A percentile compares a stretch with the other conserved stretches of the same genome.
Evolutionary conservation across 2,888 invertebrate genomes (phyloP).

Genomic region (Dexiosoma caninum): DNA sequence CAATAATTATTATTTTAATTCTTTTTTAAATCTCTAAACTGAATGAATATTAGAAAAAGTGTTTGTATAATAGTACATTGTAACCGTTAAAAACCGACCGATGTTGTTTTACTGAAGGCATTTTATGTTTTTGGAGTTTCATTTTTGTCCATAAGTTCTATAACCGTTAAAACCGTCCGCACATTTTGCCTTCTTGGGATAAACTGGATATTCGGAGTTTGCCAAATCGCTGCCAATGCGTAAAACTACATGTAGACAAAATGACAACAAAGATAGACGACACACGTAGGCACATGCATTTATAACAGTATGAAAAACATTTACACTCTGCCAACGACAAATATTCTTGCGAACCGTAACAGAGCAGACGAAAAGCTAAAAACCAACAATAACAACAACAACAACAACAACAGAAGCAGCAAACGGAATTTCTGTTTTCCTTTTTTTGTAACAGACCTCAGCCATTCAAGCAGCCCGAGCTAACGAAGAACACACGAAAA

Average conservation of each 20-base stretch:
- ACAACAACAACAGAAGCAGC: no score
- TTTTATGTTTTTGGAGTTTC: slow-evolving; percentile 7
- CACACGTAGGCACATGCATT: slow-evolving; percentile 16
- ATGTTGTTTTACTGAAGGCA: slow-evolving; percentile 15
- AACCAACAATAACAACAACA: slow-evolving; percentile 31
- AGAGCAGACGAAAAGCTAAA: slow-evolving; percentile 38
- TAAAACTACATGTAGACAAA: slow-evolving; percentile 48
- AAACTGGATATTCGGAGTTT: slow-evolving; percentile 76
- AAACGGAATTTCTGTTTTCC: slow-evolving; percentile 63
- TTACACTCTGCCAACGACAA: slow-evolving; percentile 20
- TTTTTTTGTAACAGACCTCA: slow-evolving; percentile 35
- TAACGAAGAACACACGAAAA: slow-evolving; percentile 66
- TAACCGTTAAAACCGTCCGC: slow-evolving; percentile 70
- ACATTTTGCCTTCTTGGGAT: slow-evolving; percentile 77
- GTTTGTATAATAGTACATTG: slow-evolving; percentile 5
- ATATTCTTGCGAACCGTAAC: slow-evolving; percentile 21
- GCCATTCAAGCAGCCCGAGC: no score
- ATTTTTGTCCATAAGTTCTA: not conserved
- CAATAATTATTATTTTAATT: not conserved
- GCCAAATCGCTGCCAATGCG: slow-evolving; percentile 64
- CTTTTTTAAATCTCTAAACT: not conserved
- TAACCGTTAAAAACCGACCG: slow-evolving; percentile 19
- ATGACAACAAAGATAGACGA: slow-evolving; percentile 46
- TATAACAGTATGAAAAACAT: not conserved
- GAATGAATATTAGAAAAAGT: not conserved